A percentile compares a stretch with the other conserved stretches of the same genome.
Evolutionary conservation across 2,888 invertebrate species (phyloP).

Genomic region (Dastarcus helophoroides): DNA sequence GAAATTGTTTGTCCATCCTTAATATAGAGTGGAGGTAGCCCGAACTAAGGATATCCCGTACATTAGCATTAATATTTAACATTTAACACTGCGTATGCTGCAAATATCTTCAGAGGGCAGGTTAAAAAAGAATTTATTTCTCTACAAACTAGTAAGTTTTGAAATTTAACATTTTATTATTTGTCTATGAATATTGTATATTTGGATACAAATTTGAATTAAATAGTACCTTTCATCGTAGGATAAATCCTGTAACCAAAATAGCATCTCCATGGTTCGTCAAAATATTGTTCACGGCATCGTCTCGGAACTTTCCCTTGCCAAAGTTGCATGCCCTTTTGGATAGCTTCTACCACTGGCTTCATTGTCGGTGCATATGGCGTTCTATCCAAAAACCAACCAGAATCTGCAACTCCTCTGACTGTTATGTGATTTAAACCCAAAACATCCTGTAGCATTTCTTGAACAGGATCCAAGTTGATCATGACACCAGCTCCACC

Average conservation of each 20-base stretch:
- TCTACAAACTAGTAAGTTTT: no score
- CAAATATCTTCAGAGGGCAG: no score
- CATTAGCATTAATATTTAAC: no score
- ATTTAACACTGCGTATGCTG: no score
- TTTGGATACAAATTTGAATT: conserved; percentile 4
- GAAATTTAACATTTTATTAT: no score
- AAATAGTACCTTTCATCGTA: conserved; percentile 58
- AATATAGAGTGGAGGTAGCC: no score
- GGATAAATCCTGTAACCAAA: conserved; percentile 85
- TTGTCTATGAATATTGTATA: conserved; percentile 1
- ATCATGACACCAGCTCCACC: conserved; percentile 91
- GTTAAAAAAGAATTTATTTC: no score
- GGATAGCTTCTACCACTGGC: conserved; percentile 47
- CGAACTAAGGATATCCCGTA: no score
- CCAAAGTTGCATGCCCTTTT: conserved; percentile 69
- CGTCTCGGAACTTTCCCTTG: conserved; percentile 66
- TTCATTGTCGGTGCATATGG: conserved; percentile 52
- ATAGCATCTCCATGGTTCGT: conserved; percentile 83
- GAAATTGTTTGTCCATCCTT: no score
- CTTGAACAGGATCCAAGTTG: conserved; percentile 73
- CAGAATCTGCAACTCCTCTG: conserved; percentile 81
- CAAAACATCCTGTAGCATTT: conserved; percentile 51
- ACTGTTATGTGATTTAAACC: conserved; percentile 51
- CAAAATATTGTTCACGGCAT: conserved; percentile 56
- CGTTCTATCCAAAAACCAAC: conserved; percentile 87